These are phyloP conservation scores for Samia ricini DNA, from an alignment of 1,140 invertebrate species.

Conservation along the genomic window DNA sequence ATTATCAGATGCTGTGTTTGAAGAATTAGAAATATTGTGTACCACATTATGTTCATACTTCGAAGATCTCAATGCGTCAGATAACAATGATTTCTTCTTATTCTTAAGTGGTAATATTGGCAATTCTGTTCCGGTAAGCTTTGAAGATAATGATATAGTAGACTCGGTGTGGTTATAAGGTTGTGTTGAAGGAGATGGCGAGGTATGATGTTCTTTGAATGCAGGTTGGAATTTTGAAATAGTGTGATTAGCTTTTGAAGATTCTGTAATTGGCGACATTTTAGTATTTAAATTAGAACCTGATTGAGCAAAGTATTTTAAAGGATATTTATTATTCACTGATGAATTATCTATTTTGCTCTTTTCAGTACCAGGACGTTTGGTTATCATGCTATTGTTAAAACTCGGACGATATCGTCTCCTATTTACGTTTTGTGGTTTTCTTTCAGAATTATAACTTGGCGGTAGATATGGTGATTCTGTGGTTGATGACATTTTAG, in stretches of 20 bases:
- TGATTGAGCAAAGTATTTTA: background rate
- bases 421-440: background rate
- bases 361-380: background rate
- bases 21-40: background rate
- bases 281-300: background rate
- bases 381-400: background rate
- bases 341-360: background rate
- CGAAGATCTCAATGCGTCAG: conserved; percentile 5
- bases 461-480: background rate
- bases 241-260: background rate
- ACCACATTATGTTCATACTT: background rate
- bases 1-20: background rate
- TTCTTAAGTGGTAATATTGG: background rate
- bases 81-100: background rate
- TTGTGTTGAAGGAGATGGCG: background rate
- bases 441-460: background rate
- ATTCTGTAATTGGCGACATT: background rate
- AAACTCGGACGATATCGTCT: background rate
- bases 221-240: background rate
- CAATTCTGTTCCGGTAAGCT: too few relatives aligned
- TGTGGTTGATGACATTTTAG: background rate
- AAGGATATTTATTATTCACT: background rate
- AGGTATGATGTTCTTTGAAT: background rate
- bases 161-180: background rate
- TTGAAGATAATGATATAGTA: background rate